A percentile compares a stretch with the other conserved stretches of the same genome.
These are phyloP conservation scores for Tryphoninae sp. DNA, from an alignment of 2,888 invertebrate genomes.

Conservation along the genomic window DNA sequence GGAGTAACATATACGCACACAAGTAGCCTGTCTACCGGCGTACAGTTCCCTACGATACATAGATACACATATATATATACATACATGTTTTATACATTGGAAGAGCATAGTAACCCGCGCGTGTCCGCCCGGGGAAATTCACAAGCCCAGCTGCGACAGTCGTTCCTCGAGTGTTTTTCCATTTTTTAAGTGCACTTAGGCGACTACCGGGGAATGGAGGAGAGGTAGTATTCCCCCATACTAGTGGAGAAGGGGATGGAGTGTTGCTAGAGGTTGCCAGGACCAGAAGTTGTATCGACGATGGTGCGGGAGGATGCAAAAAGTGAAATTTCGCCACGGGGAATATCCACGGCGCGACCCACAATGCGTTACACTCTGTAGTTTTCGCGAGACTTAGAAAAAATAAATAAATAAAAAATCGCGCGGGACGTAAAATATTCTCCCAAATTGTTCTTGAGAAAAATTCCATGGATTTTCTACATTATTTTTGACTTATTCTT, in stretches of 20 bases:
- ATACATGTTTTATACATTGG: slow-evolving; percentile 5
- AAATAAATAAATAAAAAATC: not conserved
- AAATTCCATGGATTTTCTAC: too few relatives aligned
- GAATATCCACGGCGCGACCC: slow-evolving; percentile 17
- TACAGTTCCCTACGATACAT: slow-evolving; percentile 7
- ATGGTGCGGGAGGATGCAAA: slow-evolving; percentile 16
- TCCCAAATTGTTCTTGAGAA: too few relatives aligned
- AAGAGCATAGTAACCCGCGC: slow-evolving; percentile 4
- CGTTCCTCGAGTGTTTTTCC: slow-evolving; percentile 72
- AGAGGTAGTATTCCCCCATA: not conserved
- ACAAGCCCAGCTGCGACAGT: slow-evolving; percentile 71
- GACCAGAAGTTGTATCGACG: slow-evolving; percentile 19
- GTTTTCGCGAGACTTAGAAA: not conserved
- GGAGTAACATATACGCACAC: not conserved
- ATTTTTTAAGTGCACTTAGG: slow-evolving; percentile 75
- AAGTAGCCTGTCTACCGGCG: slow-evolving; percentile 14
- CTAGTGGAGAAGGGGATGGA: slow-evolving; percentile 21
- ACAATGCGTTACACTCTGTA: not conserved
- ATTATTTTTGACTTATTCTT: too few relatives aligned
- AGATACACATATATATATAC: slow-evolving; percentile 4
- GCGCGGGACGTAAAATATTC: not conserved
- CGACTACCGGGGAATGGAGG: slow-evolving; percentile 52
- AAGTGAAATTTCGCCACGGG: slow-evolving; percentile 41
- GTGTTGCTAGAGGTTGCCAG: slow-evolving; percentile 32
- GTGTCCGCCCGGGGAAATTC: slow-evolving; percentile 64